Conservation (phyloP, 2,888 invertebrate genomes). For the Athetis lepigone region DNA sequence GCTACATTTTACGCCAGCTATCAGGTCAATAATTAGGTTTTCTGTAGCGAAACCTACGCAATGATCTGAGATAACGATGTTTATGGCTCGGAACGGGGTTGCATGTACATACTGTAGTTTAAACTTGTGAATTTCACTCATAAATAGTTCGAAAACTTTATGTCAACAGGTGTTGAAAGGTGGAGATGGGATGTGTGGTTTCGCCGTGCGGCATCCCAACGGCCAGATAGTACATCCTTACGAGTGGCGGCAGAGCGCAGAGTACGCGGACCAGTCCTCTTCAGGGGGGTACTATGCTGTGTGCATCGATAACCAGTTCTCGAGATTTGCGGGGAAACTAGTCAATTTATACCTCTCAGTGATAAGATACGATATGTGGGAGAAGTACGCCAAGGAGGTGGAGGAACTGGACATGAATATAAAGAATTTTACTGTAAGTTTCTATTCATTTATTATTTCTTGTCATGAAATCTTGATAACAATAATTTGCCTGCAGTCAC, state of each 20-base stretch:
- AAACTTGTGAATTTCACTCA: constrained; percentile 23
- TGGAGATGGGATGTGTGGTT: constrained; percentile 98
- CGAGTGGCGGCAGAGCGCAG: constrained; percentile 96
- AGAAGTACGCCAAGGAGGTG: constrained; percentile 96
- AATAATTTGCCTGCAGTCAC: background rate
- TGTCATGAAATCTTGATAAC: too few relatives aligned
- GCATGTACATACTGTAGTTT: background rate
- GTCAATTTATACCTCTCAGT: constrained; percentile 97
- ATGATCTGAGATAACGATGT: constrained; percentile 9
- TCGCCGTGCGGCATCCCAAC: constrained; percentile 96
- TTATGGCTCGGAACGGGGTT: constrained; percentile 3
- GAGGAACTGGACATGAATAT: constrained; percentile 96
- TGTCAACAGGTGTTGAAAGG: constrained; percentile 95
- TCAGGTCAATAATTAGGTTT: constrained; percentile 92
- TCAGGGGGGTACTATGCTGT: constrained; percentile 97
- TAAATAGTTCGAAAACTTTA: constrained; percentile 32
- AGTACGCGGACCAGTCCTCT: constrained; percentile 96
- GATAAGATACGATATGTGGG: constrained; percentile 98
- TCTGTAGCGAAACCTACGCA: constrained; percentile 34
- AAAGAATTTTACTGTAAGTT: constrained; percentile 96
- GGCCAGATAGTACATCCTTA: constrained; percentile 97
- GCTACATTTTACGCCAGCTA: constrained; percentile 98
- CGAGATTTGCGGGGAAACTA: constrained; percentile 96
- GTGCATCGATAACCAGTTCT: constrained; percentile 98
- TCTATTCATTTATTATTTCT: background rate